Conservation (phyloP, 2,113 vertebrate species). For the Excalfactoria chinensis region DNA sequence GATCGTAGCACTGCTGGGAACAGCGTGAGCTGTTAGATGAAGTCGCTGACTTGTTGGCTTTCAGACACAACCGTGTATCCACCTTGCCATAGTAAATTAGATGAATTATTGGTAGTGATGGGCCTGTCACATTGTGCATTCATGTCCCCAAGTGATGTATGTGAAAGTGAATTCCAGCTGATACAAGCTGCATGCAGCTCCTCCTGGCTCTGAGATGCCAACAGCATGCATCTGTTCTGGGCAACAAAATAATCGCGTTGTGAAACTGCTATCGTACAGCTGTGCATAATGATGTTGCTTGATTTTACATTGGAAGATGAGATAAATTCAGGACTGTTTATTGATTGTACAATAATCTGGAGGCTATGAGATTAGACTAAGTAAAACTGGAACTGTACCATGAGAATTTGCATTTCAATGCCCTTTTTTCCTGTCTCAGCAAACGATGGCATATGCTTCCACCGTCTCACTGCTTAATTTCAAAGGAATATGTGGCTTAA, state of each 20-base stretch:
- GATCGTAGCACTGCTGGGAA: constrained; percentile 40
- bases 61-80: constrained; percentile 3
- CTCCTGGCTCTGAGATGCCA: neutral
- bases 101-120: constrained; percentile 43
- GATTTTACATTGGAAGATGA: constrained; percentile 4
- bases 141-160: constrained; percentile 26
- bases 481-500: neutral
- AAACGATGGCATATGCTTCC: neutral
- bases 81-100: constrained; percentile 30
- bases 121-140: constrained; percentile 43
- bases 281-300: constrained; percentile 6
- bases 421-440: neutral
- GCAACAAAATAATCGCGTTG: neutral
- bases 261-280: neutral
- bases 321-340: constrained; percentile 30
- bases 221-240: constrained; percentile 36
- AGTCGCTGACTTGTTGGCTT: constrained; percentile 48
- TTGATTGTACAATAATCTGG: neutral
- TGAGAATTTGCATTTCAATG: constrained; percentile 39
- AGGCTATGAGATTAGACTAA: neutral
- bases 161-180: constrained; percentile 12
- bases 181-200: neutral
- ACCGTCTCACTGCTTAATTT: neutral
- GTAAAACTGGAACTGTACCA: neutral
- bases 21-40: constrained; percentile 44